Percentiles rank a stretch among this genome's conserved stretches.
Evolutionary conservation across 64 coral and sea anemone species (phyloP).

Genomic region (Catalaphyllia jardinei): DNA sequence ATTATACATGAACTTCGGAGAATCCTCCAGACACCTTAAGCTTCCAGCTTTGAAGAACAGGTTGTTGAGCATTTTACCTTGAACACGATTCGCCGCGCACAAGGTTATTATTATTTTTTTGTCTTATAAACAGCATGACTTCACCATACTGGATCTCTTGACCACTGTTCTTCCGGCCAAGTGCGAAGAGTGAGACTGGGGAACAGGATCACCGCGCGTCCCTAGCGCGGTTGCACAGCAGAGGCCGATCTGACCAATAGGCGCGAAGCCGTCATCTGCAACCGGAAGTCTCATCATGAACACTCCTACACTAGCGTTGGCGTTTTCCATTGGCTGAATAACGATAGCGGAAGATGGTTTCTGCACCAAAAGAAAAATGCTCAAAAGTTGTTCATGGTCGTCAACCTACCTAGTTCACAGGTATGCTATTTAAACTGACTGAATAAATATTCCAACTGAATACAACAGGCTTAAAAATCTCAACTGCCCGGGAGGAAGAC

Average conservation of each 20-base stretch:
- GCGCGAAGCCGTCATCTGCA: slow-evolving; percentile 49
- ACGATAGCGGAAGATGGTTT: slow-evolving; percentile 24
- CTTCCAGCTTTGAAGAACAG: background rate
- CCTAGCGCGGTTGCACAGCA: slow-evolving; percentile 65
- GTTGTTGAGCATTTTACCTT: background rate
- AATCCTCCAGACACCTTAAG: no score
- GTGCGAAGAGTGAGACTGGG: background rate
- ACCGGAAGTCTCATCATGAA: slow-evolving; percentile 71
- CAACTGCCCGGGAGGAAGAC: no score
- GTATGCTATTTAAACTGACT: background rate
- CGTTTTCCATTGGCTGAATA: slow-evolving; percentile 48
- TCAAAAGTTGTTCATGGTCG: background rate
- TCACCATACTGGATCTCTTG: slow-evolving; percentile 26
- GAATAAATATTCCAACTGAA: no score
- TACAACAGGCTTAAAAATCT: no score
- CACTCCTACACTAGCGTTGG: slow-evolving; percentile 42
- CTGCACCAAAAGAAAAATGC: slow-evolving; percentile 24
- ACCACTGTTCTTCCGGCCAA: background rate
- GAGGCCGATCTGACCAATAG: slow-evolving; percentile 78
- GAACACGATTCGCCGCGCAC: background rate
- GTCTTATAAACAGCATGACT: background rate
- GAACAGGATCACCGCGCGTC: background rate
- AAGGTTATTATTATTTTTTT: background rate
- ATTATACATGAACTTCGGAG: no score
- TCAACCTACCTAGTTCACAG: background rate